These are phyloP conservation scores for Xestia rhomboidea DNA, from an alignment of 2,888 invertebrate genomes.

Conservation along the genomic window DNA sequence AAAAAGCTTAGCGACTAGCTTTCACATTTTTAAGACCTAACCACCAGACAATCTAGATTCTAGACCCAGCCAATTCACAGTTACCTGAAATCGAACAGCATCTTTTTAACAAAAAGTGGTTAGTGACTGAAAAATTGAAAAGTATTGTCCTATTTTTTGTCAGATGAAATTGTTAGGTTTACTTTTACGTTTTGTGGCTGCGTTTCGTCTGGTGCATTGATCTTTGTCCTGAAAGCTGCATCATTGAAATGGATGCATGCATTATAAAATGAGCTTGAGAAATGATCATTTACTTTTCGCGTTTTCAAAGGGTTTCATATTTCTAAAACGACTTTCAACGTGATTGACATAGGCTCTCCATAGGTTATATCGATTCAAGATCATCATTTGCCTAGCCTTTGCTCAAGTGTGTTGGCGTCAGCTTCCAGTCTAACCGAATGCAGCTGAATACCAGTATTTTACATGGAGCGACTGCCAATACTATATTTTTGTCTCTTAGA, in stretches of 20 bases:
- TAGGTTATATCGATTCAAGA: not conserved
- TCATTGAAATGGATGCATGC: not conserved
- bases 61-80: slow-evolving; percentile 44
- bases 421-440: no score
- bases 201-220: slow-evolving; percentile 61
- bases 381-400: not conserved
- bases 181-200: slow-evolving; percentile 27
- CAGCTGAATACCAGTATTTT: no score
- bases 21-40: slow-evolving; percentile 47
- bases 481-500: not conserved
- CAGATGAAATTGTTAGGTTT: not conserved
- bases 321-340: not conserved
- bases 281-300: not conserved
- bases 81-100: slow-evolving; percentile 41
- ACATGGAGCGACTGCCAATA: not conserved
- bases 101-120: slow-evolving; percentile 23
- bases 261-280: not conserved
- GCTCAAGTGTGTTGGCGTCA: no score
- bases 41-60: slow-evolving; percentile 3
- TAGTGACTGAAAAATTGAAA: slow-evolving; percentile 32
- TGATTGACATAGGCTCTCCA: not conserved
- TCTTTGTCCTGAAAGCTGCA: slow-evolving; percentile 36
- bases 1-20: slow-evolving; percentile 26
- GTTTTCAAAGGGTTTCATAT: not conserved
- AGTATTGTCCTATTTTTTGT: slow-evolving; percentile 49